Evolutionary conservation across 2,888 invertebrate genomes (phyloP).

Genomic region (Erannis defoliaria): DNA sequence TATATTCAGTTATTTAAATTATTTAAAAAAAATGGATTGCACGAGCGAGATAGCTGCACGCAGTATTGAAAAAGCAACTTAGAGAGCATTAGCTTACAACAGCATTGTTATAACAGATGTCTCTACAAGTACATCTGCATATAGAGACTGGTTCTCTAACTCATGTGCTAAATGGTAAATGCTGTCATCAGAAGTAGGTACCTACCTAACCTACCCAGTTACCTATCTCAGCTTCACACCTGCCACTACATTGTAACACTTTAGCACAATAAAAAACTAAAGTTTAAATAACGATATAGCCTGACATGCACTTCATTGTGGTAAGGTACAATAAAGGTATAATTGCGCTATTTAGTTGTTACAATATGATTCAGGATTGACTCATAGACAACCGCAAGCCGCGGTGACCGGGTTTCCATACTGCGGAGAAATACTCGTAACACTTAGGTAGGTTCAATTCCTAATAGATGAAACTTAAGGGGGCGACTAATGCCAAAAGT

Average conservation of each 20-base stretch:
- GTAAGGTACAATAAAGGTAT: slow-evolving; percentile 37
- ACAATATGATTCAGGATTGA: slow-evolving; percentile 67
- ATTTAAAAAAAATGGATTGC: too few relatives aligned
- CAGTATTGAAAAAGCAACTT: too few relatives aligned
- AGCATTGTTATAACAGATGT: too few relatives aligned
- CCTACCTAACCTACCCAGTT: neutral
- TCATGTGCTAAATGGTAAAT: neutral
- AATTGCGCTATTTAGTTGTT: slow-evolving; percentile 48
- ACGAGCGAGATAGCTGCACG: too few relatives aligned
- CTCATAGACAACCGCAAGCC: slow-evolving; percentile 60
- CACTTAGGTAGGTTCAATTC: neutral
- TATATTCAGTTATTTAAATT: too few relatives aligned
- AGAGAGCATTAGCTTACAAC: too few relatives aligned
- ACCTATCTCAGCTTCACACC: neutral
- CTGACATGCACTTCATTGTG: slow-evolving; percentile 4
- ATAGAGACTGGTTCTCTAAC: too few relatives aligned
- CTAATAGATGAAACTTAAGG: neutral
- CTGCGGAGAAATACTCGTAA: slow-evolving; percentile 11
- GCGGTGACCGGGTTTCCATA: slow-evolving; percentile 38
- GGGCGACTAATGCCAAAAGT: too few relatives aligned
- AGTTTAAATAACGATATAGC: neutral
- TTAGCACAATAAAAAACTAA: neutral
- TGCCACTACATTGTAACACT: neutral
- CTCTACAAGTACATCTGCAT: too few relatives aligned
- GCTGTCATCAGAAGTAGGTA: neutral